phyloP scores from a whole-genome alignment of 2,113 vertebrate genomes.

The Catagonus wagneri region DNA sequence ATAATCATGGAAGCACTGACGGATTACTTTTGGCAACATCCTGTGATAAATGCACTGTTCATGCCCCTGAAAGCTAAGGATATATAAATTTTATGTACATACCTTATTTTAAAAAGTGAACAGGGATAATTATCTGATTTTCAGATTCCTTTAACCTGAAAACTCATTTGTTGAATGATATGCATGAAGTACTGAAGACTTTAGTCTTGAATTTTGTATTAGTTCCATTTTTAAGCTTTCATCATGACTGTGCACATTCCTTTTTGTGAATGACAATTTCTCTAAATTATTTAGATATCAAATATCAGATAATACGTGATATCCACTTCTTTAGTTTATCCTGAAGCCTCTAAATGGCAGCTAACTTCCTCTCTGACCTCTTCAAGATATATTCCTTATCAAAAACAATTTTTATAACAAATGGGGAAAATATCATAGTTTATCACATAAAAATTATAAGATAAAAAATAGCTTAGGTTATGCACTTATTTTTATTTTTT shows the following conservation, averaged over 20 bases:
- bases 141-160: background rate
- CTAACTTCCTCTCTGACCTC: background rate
- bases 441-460: background rate
- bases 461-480: background rate
- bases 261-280: background rate
- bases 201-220: background rate
- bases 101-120: background rate
- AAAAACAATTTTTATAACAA: background rate
- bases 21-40: background rate
- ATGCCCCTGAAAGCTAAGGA: background rate
- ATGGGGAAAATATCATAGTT: background rate
- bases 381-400: background rate
- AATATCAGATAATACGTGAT: constrained; percentile 12
- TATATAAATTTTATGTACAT: background rate
- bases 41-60: background rate
- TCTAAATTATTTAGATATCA: constrained; percentile 2
- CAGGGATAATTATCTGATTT: background rate
- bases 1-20: background rate
- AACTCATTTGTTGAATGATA: constrained; percentile 16
- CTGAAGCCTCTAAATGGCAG: background rate
- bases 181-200: background rate
- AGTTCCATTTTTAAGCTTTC: background rate
- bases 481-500: background rate
- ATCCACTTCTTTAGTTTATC: background rate
- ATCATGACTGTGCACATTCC: background rate